phyloP scores from a whole-genome alignment of 1,140 invertebrate species.

The Drosophila asahinai region DNA sequence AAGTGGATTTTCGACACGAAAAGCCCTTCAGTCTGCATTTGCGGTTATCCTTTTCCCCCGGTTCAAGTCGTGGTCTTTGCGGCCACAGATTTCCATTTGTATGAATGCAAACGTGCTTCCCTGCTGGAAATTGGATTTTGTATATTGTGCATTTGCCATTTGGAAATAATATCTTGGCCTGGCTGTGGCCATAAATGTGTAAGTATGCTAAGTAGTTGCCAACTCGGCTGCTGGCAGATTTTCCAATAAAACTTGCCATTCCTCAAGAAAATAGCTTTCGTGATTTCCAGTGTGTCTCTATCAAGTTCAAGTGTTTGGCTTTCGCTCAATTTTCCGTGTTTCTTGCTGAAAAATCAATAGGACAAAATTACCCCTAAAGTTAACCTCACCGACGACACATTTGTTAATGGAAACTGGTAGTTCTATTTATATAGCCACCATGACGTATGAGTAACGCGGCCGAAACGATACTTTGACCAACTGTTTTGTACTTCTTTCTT shows the following conservation, averaged over 20 bases:
- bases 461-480: slow-evolving; percentile 20
- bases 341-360: slow-evolving; percentile 56
- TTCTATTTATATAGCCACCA: slow-evolving; percentile 38
- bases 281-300: slow-evolving; percentile 1
- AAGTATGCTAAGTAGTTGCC: slow-evolving; percentile 34
- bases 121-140: slow-evolving; percentile 64
- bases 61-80: slow-evolving; percentile 14
- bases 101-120: slow-evolving; percentile 8
- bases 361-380: slow-evolving; percentile 13
- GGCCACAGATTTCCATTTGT: slow-evolving; percentile 38
- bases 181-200: slow-evolving; percentile 51
- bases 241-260: slow-evolving; percentile 20
- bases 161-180: slow-evolving; percentile 35
- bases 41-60: slow-evolving; percentile 29
- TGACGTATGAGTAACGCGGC: slow-evolving; percentile 62
- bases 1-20: slow-evolving; percentile 69
- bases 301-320: slow-evolving; percentile 24
- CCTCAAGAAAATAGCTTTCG: slow-evolving; percentile 6
- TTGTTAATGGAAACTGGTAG: slow-evolving; percentile 61
- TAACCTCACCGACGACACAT: slow-evolving; percentile 26
- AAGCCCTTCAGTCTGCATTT: slow-evolving; percentile 54
- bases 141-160: slow-evolving; percentile 54
- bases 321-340: slow-evolving; percentile 6
- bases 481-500: slow-evolving; percentile 2
- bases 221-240: slow-evolving; percentile 1